Conservation (phyloP, 2,797 vertebrate species). For the Ispidina picta region DNA sequence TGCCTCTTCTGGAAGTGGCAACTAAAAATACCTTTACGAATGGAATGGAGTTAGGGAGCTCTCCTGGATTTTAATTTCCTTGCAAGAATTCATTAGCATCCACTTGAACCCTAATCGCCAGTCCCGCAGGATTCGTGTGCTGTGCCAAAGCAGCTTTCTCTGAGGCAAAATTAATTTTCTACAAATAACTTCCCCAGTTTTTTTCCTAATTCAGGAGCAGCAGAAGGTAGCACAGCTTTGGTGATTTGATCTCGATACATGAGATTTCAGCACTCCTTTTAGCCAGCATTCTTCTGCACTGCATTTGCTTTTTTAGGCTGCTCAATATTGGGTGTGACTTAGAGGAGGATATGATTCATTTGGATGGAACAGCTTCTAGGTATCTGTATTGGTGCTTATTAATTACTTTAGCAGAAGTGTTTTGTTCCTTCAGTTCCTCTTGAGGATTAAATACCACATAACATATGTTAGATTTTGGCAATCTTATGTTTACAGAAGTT, state of each 20-base stretch:
- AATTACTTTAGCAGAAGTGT: conserved; percentile 78
- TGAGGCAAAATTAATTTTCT: conserved; percentile 57
- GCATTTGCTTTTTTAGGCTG: conserved; percentile 63
- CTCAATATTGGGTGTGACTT: conserved; percentile 67
- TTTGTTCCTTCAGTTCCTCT: conserved; percentile 75
- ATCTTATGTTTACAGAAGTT: conserved; percentile 78
- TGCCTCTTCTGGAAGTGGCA: neutral
- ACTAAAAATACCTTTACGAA: conserved; percentile 1
- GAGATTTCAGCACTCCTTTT: conserved; percentile 42
- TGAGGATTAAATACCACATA: conserved; percentile 72
- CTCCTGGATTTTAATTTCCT: conserved; percentile 36
- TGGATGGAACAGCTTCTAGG: conserved; percentile 73
- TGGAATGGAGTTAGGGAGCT: neutral
- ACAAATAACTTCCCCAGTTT: conserved; percentile 29
- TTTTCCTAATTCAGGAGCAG: conserved; percentile 48
- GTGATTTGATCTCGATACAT: conserved; percentile 45
- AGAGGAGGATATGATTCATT: conserved; percentile 71
- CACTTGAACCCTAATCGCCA: conserved; percentile 42
- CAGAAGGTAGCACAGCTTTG: conserved; percentile 52
- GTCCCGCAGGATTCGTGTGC: neutral
- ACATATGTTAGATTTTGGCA: conserved; percentile 78
- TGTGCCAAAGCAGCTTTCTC: conserved; percentile 49
- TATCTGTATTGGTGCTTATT: conserved; percentile 73
- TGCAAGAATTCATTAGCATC: conserved; percentile 40
- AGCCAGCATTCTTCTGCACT: conserved; percentile 8